Evolutionary conservation across 2,888 invertebrate species (phyloP).

Genomic region (Onchidella celtica): DNA sequence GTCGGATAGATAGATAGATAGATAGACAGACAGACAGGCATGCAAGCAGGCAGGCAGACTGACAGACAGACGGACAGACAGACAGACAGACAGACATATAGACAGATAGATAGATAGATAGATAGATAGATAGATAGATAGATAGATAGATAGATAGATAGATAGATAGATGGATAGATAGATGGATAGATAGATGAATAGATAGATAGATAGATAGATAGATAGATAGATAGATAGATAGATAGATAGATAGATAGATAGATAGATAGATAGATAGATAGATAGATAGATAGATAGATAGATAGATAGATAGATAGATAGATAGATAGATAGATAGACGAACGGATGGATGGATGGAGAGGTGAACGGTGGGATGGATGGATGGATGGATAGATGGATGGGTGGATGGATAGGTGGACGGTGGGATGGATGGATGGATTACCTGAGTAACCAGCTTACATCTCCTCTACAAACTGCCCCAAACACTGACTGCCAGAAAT

Average conservation of each 20-base stretch:
- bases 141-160: neutral
- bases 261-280: neutral
- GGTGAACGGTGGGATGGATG: neutral
- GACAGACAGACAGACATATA: too few species aligned
- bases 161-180: neutral
- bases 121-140: neutral
- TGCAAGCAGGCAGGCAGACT: too few species aligned
- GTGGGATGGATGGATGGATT: slow-evolving; percentile 15
- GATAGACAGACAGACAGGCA: too few species aligned
- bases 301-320: neutral
- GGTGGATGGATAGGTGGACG: neutral
- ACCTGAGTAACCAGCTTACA: slow-evolving; percentile 60
- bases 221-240: neutral
- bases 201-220: too few species aligned
- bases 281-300: neutral
- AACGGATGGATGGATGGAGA: neutral
- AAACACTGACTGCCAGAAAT: slow-evolving; percentile 63
- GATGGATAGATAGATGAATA: too few species aligned
- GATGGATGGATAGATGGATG: neutral
- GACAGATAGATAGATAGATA: too few species aligned
- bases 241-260: neutral
- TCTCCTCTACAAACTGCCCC: slow-evolving; percentile 51
- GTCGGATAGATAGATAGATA: too few species aligned
- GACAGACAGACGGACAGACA: too few species aligned
- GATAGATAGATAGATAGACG: neutral